Evolutionary conservation across 2,113 vertebrate genomes (phyloP), one percentile per base, ranked within the genome.

Genomic region (Brachypodius melanocephalos): DNA sequence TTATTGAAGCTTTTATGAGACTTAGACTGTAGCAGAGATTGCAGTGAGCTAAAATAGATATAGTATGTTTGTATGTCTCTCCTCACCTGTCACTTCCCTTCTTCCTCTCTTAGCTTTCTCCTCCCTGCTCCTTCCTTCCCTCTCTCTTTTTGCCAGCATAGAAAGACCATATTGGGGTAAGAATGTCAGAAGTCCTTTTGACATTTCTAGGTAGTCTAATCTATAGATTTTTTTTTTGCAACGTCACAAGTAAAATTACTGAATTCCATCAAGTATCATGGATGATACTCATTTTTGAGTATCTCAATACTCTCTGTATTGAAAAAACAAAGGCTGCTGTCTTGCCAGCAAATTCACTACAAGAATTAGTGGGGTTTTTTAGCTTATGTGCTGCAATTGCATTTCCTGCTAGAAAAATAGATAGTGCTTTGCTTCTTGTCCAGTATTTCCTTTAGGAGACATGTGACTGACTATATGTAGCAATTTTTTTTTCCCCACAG

Each of bases 111-210:
- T 34, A 10, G 3, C 13, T 55, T 40, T 25, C 12, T 43, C 5
- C 12, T 24, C 4, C 0, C 2, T 16, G 5, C 8, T 34, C 8
- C 22, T 46, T 55, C n/a, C 11, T 45, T 55, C 18, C 22, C 31
- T 42, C 7, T 61, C 3, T 48, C 67, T 79, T 74, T 75, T 68
- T 52, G 45, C 14, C 11, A n/a, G 12, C n/a, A 34, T 34, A 65
- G 54, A 66, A 89, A 68, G 17, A 54, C 13, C 3, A 0, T 66
- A 54, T 15, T 74, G 31, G 26, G 7, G 3, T 62, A 43, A 66
- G 24, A 84, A 38, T 69, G 21, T 49, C 43, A 68, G 63, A 73
- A 87, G 38, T 79, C 5, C 20, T 68, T 79, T 32, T 72, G 15
- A 34, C 7, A 25, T 65, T 73, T 87, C 25, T 80, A 21, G 10